phyloP scores from a whole-genome alignment of 2,113 vertebrate species.

The Poeciliopsis turrubarensis region DNA sequence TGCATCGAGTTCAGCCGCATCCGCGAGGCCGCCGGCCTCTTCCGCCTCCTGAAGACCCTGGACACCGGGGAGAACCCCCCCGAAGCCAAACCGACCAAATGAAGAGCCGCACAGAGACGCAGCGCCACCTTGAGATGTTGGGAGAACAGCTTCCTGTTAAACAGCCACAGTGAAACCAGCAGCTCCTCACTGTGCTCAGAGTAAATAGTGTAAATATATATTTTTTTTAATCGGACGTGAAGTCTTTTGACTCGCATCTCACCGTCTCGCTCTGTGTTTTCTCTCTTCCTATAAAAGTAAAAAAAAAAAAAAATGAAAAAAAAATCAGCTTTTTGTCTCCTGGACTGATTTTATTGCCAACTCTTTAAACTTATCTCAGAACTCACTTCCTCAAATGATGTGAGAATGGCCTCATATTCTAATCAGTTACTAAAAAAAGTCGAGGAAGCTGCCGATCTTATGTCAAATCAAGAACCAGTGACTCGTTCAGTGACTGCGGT shows the following conservation, averaged over 20 bases:
- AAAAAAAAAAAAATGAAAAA: not conserved
- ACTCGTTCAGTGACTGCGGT: no score
- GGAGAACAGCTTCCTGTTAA: not conserved
- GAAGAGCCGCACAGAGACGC: conserved; percentile 12
- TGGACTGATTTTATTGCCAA: not conserved
- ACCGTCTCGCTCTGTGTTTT: not conserved
- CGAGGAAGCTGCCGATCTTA: no score
- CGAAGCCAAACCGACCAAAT: conserved; percentile 89
- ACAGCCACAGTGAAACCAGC: not conserved
- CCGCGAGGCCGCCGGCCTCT: conserved; percentile 95
- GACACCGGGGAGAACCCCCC: conserved; percentile 92
- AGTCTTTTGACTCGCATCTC: not conserved
- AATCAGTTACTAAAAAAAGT: no score
- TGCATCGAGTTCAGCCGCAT: conserved; percentile 99
- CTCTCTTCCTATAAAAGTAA: not conserved
- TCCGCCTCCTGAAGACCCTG: conserved; percentile 94
- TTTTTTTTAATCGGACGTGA: not conserved
- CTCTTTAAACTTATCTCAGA: not conserved
- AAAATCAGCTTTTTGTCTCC: not conserved
- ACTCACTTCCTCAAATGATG: not conserved
- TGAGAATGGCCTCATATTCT: no score
- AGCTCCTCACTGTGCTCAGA: not conserved
- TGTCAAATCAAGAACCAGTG: no score
- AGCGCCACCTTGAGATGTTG: no score
- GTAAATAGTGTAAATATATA: conserved; percentile 36